These are phyloP conservation scores for Neolamprologus variostigma DNA, from an alignment of 2,113 vertebrate genomes.

Conservation along the genomic window DNA sequence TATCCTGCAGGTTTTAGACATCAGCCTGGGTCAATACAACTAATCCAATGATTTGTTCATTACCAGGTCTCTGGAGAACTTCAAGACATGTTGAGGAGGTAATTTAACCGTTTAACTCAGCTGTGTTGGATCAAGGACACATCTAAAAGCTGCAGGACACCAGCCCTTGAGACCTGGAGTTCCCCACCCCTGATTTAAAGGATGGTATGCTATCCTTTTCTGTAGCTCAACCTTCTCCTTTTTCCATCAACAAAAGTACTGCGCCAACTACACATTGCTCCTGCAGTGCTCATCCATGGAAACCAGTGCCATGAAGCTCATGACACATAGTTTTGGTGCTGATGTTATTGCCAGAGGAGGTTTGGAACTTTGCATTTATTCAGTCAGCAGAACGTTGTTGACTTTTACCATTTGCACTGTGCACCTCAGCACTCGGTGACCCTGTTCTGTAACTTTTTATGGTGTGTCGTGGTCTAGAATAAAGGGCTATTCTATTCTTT, in stretches of 20 bases:
- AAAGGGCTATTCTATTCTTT: not conserved
- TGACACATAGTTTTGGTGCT: not conserved
- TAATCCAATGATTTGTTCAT: not conserved
- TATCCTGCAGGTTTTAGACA: not conserved
- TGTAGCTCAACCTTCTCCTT: not conserved
- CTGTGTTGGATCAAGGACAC: not conserved
- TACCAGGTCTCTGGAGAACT: not conserved
- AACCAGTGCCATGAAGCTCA: not conserved
- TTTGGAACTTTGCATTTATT: not conserved
- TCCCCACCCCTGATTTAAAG: not conserved
- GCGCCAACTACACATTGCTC: not conserved
- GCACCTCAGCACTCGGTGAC: not conserved
- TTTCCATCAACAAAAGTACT: not conserved
- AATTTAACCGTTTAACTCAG: rapidly evolving
- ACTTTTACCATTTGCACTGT: not conserved
- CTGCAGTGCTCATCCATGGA: not conserved
- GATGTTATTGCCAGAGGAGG: not conserved
- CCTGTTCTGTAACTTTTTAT: not conserved
- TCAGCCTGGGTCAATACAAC: not conserved
- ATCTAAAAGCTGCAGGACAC: not conserved
- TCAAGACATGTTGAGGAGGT: not conserved
- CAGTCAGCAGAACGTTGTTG: rapidly evolving
- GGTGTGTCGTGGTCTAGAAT: not conserved
- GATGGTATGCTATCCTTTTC: not conserved
- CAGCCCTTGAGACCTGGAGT: not conserved